Conservation (phyloP, 2,113 vertebrate species). For the Peromyscus maniculatus region DNA sequence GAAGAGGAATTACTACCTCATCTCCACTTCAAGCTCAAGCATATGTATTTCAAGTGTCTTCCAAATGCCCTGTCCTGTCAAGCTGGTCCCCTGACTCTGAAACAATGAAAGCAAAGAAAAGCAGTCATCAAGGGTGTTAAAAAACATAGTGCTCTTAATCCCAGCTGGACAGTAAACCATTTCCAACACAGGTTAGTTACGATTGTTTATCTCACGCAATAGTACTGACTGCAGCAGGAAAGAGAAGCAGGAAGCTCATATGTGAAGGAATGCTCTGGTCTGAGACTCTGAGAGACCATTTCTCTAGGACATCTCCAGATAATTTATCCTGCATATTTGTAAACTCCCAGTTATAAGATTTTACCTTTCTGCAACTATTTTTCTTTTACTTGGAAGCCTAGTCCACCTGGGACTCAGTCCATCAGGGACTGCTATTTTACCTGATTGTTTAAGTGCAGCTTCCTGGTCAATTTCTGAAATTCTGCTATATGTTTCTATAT, state of each 20-base stretch:
- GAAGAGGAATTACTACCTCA: background rate
- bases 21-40: background rate
- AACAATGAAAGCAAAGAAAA: background rate
- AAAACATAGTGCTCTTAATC: background rate
- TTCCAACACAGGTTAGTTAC: background rate
- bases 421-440: background rate
- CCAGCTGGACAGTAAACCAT: no score
- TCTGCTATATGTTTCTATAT: background rate
- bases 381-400: background rate
- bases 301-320: background rate
- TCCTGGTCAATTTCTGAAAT: background rate
- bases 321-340: background rate
- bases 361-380: background rate
- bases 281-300: background rate
- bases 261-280: no score
- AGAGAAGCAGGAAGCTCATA: background rate
- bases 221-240: no score
- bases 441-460: background rate
- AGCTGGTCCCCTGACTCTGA: background rate
- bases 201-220: no score
- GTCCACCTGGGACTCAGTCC: background rate
- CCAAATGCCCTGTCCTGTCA: background rate
- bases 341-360: background rate
- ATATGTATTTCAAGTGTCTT: background rate
- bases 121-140: background rate